These are phyloP conservation scores for Piezodorus guildinii DNA, from an alignment of 1,140 invertebrate species.

Conservation along the genomic window DNA sequence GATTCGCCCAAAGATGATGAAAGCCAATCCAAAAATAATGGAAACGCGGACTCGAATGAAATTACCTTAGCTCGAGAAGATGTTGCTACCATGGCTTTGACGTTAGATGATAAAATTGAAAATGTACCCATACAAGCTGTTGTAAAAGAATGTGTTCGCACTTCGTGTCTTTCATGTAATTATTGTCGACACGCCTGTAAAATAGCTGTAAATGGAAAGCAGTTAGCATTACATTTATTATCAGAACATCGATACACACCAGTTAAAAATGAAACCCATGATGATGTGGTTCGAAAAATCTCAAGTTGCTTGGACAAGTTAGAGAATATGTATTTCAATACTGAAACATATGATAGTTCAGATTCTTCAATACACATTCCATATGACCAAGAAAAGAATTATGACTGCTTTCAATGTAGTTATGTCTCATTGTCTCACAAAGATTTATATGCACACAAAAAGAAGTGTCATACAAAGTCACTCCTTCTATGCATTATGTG, in stretches of 20 bases:
- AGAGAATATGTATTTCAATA: slow-evolving; percentile 51
- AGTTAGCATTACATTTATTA: slow-evolving; percentile 63
- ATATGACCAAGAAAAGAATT: slow-evolving; percentile 40
- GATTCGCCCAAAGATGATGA: slow-evolving; percentile 20
- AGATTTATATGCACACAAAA: slow-evolving; percentile 70
- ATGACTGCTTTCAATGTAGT: slow-evolving; percentile 74
- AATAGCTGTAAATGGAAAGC: slow-evolving; percentile 68
- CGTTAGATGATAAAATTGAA: slow-evolving; percentile 57
- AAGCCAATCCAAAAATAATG: background rate
- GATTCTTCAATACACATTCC: slow-evolving; percentile 40
- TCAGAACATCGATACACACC: slow-evolving; percentile 61
- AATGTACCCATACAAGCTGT: slow-evolving; percentile 56
- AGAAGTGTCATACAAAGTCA: slow-evolving; percentile 70
- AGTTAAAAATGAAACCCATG: slow-evolving; percentile 54
- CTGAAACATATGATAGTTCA: slow-evolving; percentile 51
- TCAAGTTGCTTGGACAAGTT: slow-evolving; percentile 50
- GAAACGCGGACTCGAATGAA: slow-evolving; percentile 26
- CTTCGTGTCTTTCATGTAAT: slow-evolving; percentile 54
- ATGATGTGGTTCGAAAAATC: slow-evolving; percentile 52
- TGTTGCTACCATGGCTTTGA: slow-evolving; percentile 53
- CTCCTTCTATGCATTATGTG: slow-evolving; percentile 72
- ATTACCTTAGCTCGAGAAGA: slow-evolving; percentile 46
- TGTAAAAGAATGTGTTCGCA: slow-evolving; percentile 55
- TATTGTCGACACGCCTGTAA: slow-evolving; percentile 73
- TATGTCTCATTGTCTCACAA: slow-evolving; percentile 61